These are phyloP conservation scores for Cryptomyrus ogoouensis DNA, from an alignment of 2,113 vertebrate genomes.

Conservation along the genomic window DNA sequence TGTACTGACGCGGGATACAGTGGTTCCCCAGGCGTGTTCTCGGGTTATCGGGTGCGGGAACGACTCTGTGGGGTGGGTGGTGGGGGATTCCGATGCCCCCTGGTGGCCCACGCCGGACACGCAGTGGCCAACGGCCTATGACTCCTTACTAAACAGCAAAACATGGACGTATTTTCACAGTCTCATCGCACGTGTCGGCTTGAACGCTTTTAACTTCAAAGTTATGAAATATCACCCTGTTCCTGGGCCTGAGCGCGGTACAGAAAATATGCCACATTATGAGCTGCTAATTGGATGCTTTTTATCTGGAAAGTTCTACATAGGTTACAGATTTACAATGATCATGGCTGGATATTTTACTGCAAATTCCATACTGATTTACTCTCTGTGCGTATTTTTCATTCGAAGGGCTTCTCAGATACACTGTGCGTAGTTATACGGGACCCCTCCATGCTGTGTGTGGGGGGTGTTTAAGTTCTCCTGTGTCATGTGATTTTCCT, in stretches of 20 bases:
- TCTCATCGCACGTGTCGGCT: neutral
- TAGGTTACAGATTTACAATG: neutral
- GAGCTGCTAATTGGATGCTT: neutral
- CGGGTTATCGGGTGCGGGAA: constrained; percentile 3
- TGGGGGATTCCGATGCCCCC: neutral
- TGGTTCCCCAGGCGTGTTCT: neutral
- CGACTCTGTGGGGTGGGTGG: neutral
- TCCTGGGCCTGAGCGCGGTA: neutral
- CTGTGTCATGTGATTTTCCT: neutral
- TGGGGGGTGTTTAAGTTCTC: neutral
- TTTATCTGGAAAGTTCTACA: neutral
- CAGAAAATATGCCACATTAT: neutral
- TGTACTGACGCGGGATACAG: neutral
- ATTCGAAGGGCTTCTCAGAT: neutral
- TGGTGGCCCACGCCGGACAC: neutral
- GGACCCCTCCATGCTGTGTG: neutral
- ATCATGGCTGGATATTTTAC: neutral
- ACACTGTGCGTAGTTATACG: neutral
- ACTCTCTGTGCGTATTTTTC: neutral
- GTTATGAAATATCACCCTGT: neutral
- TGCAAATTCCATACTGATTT: neutral
- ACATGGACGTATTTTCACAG: neutral
- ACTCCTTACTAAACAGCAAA: neutral
- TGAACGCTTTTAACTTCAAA: neutral
- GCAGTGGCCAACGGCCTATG: neutral